phyloP scores from a whole-genome alignment of 30 jellyfish, hydroid and myxozoan species.

The Turritopsis rubra region DNA sequence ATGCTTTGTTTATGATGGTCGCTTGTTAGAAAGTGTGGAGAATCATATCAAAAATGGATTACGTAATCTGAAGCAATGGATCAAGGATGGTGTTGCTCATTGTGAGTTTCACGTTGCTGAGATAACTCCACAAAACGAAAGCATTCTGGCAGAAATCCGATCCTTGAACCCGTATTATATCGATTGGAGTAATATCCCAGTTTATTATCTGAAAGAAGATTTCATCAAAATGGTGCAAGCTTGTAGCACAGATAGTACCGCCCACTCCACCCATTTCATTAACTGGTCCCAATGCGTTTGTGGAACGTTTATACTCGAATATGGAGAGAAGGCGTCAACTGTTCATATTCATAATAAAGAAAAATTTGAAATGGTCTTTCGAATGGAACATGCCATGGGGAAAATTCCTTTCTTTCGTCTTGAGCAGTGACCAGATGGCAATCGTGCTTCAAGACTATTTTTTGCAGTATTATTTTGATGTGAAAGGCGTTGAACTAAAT shows the following conservation, averaged over 20 bases:
- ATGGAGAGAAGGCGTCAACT: not conserved
- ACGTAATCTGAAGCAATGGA: no score
- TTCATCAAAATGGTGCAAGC: slow-evolving; percentile 5
- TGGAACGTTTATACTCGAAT: slow-evolving; percentile 5
- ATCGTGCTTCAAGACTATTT: not conserved
- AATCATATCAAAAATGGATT: not conserved
- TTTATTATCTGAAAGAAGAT: not conserved
- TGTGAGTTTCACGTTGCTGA: not conserved
- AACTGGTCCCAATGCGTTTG: slow-evolving; percentile 1
- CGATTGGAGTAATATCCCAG: not conserved
- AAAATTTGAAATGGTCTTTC: no score
- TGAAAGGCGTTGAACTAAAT: not conserved
- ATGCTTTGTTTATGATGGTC: not conserved
- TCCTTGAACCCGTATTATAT: no score
- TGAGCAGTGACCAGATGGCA: not conserved
- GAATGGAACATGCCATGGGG: no score
- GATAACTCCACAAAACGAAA: not conserved
- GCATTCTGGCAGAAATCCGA: no score
- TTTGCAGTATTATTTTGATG: not conserved
- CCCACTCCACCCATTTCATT: slow-evolving; percentile 5
- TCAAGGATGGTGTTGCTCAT: not conserved
- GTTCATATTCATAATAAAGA: no score
- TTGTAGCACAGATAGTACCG: not conserved
- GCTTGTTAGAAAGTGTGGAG: not conserved
- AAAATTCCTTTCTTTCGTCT: not conserved